Evolutionary conservation across 2,888 invertebrate species (phyloP), one percentile per base, ranked within the genome.

Genomic region (Liodrosophila aerea): DNA sequence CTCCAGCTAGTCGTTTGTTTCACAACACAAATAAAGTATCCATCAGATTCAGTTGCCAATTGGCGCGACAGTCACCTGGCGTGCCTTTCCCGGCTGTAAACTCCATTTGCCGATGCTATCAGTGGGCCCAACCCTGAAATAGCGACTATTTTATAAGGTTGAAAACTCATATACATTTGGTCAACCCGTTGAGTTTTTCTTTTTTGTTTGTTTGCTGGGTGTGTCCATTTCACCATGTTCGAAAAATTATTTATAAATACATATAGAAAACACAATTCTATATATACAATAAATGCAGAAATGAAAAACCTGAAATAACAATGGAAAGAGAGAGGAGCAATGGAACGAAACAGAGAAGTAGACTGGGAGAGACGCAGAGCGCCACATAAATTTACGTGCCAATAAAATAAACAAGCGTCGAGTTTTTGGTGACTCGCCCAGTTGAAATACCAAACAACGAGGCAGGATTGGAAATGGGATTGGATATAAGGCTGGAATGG

Each of bases 381-480:
- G 76, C 64, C 72, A 77, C 69, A 81, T 84, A 84, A 81, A 82
- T 82, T 86, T 85, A 82, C 85, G 86, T 86, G 86, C 86, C 86
- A 82, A 82, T 86, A 82, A 82, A 85, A 78, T 78, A 85, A 78
- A 78, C 85, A 78, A 85, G 84, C 85, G 73, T 64, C 59, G 85
- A 83, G 81, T 83, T 78, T 78, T 77, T 85, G 82, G 85, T 81
- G 72, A 75, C 72, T 77, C 73, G 76, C 73, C 66, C 68, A 78
- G 76, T 70, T 66, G 66, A 59, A 77, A 73, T 63, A 33, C 36
- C 69, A 69, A 70, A 62, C 54, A 57, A 33, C 60, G 22, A 51
- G 52, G 41, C 49, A 40, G 69, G 49, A 45, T 57, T 27, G 44
- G 31, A 44, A 56, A 16, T 41, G 34, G 40, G 34, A 27, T 2